These are phyloP conservation scores for Aphaenogaster rudis DNA, from an alignment of 1,140 invertebrate genomes.

Conservation along the genomic window DNA sequence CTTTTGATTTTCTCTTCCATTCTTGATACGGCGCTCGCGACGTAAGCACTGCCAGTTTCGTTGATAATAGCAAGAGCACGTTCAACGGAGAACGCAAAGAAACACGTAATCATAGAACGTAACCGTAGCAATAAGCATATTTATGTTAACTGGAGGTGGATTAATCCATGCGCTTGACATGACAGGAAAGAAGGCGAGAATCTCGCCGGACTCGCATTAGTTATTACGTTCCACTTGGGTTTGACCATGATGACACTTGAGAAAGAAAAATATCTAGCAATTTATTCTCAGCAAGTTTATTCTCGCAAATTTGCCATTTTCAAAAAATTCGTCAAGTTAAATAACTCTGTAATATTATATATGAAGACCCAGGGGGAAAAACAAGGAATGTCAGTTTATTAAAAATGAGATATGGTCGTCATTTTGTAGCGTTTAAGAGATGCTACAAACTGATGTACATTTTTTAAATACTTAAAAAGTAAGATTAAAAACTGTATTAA, in stretches of 20 bases:
- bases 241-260: neutral
- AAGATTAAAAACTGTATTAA: too few relatives aligned
- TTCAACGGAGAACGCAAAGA: conserved; percentile 42
- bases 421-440: too few relatives aligned
- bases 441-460: too few relatives aligned
- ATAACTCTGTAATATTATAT: neutral
- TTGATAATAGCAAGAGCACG: conserved; percentile 58
- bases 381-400: too few relatives aligned
- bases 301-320: neutral
- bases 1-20: conserved; percentile 14
- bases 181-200: conserved; percentile 14
- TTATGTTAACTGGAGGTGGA: conserved; percentile 25
- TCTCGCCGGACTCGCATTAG: conserved; percentile 15
- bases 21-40: conserved; percentile 15
- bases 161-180: neutral
- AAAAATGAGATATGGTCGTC: too few relatives aligned
- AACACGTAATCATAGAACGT: conserved; percentile 43
- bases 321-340: neutral
- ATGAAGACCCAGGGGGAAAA: too few relatives aligned
- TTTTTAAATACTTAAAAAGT: too few relatives aligned
- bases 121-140: conserved; percentile 44
- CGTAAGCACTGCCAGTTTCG: conserved; percentile 26
- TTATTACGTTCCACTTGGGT: conserved; percentile 2
- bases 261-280: neutral
- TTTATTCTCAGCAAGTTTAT: neutral